Base-by-base conservation (phyloP, 2,797 vertebrate genomes). In the Galagoides demidoff region DNA sequence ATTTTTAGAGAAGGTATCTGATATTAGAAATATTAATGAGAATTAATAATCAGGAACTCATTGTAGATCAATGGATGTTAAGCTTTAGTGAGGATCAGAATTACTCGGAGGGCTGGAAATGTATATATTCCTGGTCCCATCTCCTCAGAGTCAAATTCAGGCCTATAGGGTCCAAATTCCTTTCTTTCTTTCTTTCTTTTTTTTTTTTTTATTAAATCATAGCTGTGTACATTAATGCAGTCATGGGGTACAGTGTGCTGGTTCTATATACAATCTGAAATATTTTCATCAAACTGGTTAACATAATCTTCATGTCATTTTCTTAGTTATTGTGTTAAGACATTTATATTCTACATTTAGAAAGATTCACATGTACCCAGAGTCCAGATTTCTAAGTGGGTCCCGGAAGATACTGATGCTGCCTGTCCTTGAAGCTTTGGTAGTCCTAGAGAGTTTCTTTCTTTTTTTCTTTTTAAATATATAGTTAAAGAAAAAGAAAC, bases 401-500 rank as follows among this genome's bases (percentile, higher is more conserved):
- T 78, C 2, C 0, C 29, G 17, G 64, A 13, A 29, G 27, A 16
- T 82, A 11, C 0, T 78, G 17, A 25, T 90, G 20, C 23, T 37
- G 49, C 2, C 55, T 90, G 43, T 17, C 39, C 39, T 45, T 23
- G 31, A 81, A 81, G 63, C 27, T 64, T 63, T 23, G 34, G 57
- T n/a, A 22, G 23, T 39, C 71, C 45, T 63, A 64, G 39, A 22
- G 17, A n/a, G 22, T n/a, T 34, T 49, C 31, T 82, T 82, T 20
- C 14, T 82, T 82, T 25, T 14, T 90, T 77, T 20, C 16, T 81
- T 22, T 49, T 45, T 76, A 84, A 43, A 57, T 64, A 23, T 92
- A 86, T 76, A 64, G 34, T 45, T 95, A 19, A 59, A 96, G 81
- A 81, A 83, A 27, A 63, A 71, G 27, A 59, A 94, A 93, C 3